phyloP scores from a whole-genome alignment of 2,113 vertebrate species.

The Pygoscelis antarcticus region DNA sequence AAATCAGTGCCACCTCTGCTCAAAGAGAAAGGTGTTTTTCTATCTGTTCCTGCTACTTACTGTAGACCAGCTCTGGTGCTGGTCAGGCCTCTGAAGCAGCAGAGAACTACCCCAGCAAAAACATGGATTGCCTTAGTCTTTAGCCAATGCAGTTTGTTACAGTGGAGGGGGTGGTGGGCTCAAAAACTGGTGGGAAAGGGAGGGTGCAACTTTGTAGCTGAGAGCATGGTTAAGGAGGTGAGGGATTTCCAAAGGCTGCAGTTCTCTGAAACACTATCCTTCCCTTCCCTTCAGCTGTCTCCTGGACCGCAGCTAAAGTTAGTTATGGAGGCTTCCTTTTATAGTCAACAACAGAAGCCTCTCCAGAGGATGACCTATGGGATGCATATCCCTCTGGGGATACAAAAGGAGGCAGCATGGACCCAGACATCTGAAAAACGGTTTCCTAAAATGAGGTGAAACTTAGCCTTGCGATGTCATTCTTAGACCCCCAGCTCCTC shows the following conservation, averaged over 20 bases:
- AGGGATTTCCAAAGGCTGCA: not conserved
- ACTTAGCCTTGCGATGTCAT: not conserved
- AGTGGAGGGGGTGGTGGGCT: not conserved
- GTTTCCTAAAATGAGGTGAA: not conserved
- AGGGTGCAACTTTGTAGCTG: not conserved
- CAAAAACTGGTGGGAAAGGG: not conserved
- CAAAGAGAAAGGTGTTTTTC: not conserved
- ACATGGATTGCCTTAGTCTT: not conserved
- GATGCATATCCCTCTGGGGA: not conserved
- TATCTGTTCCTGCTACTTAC: not conserved
- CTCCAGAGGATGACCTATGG: not conserved
- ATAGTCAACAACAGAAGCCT: not conserved
- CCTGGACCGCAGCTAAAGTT: not conserved
- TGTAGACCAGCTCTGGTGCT: not conserved
- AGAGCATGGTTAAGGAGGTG: not conserved
- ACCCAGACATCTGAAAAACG: not conserved
- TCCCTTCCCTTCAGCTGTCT: not conserved
- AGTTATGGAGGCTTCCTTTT: not conserved
- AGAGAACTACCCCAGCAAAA: not conserved
- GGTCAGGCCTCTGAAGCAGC: not conserved
- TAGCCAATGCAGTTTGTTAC: rapidly evolving
- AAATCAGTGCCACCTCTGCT: not conserved
- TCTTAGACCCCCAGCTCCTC: not conserved
- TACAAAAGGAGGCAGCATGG: not conserved
- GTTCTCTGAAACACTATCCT: rapidly evolving